Evolutionary conservation across 1,140 invertebrate genomes (phyloP).

Genomic region (Charaxes varanes): DNA sequence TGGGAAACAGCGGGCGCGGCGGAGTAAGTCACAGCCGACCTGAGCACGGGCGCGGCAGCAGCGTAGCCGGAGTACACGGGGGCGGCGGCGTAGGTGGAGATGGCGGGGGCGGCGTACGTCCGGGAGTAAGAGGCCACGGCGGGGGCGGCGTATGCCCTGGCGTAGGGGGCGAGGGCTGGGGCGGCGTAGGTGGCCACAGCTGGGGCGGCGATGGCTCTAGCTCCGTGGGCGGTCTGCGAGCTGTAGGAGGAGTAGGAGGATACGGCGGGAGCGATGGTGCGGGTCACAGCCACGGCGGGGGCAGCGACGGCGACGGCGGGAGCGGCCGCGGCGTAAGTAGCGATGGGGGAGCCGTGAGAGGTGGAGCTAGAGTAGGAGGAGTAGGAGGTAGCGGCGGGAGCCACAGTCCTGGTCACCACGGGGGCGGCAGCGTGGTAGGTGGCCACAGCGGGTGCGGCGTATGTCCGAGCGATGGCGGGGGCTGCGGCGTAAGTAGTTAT

Average conservation of each 20-base stretch:
- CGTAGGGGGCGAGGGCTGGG: conserved; percentile 22
- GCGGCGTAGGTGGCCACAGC: conserved; percentile 22
- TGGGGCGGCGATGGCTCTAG: conserved; percentile 20
- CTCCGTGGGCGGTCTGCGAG: conserved; percentile 23
- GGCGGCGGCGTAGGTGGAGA: conserved; percentile 29
- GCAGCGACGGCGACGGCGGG: conserved; percentile 23
- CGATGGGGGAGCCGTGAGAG: conserved; percentile 32
- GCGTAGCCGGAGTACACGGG: conserved; percentile 24
- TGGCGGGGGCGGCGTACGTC: conserved; percentile 23
- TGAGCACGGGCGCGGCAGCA: conserved; percentile 31
- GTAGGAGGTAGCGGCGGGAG: conserved; percentile 34
- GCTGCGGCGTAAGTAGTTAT: conserved; percentile 31
- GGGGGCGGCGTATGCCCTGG: conserved; percentile 25
- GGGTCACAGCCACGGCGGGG: conserved; percentile 20
- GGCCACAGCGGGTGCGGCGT: conserved; percentile 26
- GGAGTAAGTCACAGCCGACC: conserved; percentile 35
- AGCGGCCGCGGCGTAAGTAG: conserved; percentile 33
- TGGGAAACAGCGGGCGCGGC: conserved; percentile 42
- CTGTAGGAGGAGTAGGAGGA: conserved; percentile 27
- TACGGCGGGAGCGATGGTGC: conserved; percentile 25
- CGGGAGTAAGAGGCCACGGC: conserved; percentile 20
- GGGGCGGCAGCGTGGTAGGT: conserved; percentile 21
- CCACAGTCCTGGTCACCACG: conserved; percentile 34
- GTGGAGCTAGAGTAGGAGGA: conserved; percentile 41
- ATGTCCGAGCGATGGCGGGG: conserved; percentile 14